phyloP scores from a whole-genome alignment of 2,797 vertebrate species.

The Eulemur coronatus region DNA sequence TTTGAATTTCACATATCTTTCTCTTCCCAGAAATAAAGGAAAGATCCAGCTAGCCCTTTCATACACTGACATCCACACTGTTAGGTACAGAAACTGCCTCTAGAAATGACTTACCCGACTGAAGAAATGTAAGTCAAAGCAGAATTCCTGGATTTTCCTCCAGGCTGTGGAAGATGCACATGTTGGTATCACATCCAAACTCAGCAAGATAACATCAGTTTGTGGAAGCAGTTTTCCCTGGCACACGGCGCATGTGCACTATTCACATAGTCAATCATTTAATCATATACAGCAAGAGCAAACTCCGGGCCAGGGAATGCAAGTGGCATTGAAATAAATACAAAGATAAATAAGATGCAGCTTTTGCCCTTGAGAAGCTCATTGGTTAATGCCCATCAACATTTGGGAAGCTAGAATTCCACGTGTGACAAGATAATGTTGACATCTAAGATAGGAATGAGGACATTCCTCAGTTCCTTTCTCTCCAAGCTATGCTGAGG shows the following conservation, averaged over 20 bases:
- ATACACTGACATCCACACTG: not conserved
- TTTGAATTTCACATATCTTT: constrained; percentile 69
- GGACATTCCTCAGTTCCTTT: not conserved
- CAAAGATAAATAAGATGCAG: not conserved
- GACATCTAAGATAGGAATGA: not conserved
- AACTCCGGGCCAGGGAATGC: not conserved
- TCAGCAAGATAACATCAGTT: not conserved
- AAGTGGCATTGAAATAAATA: not conserved
- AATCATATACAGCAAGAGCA: not conserved
- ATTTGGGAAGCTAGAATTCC: not conserved
- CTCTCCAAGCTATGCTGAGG: not conserved
- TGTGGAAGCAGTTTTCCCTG: not conserved
- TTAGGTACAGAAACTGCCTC: not conserved
- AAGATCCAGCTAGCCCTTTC: constrained; percentile 34
- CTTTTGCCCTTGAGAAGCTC: not conserved
- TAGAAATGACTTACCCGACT: not conserved
- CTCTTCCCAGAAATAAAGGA: constrained; percentile 54
- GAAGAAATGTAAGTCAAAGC: not conserved
- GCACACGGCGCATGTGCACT: accelerated
- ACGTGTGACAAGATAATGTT: not conserved
- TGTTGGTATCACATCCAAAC: not conserved
- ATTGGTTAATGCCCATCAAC: not conserved
- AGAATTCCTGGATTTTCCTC: not conserved
- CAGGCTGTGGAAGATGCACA: not conserved
- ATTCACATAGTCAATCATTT: not conserved